phyloP scores from a whole-genome alignment of 1,140 invertebrate species.

The Metopolophium dirhodum region DNA sequence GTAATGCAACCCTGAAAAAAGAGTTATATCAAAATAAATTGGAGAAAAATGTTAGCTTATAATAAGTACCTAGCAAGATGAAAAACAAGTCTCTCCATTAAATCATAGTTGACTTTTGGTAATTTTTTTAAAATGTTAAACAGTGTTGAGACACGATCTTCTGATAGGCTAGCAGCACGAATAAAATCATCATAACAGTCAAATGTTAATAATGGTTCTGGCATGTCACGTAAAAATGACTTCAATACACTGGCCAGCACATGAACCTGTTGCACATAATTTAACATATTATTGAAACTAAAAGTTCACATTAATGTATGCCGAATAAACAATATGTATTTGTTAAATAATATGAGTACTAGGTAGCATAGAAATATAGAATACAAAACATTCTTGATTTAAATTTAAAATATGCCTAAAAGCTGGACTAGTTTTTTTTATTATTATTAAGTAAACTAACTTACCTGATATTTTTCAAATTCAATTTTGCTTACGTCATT shows the following conservation, averaged over 20 bases:
- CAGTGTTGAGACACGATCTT: constrained; percentile 84
- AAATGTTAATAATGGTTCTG: constrained; percentile 90
- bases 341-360: not conserved
- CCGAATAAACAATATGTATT: not conserved
- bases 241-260: constrained; percentile 92
- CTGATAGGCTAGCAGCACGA: constrained; percentile 81
- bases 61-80: constrained; percentile 78
- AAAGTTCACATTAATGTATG: constrained; percentile 60
- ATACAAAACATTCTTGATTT: not conserved
- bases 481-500: constrained; percentile 72
- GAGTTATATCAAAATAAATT: not conserved
- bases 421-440: not conserved
- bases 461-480: constrained; percentile 71
- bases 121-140: constrained; percentile 88
- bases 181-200: constrained; percentile 95
- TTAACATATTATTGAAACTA: constrained; percentile 59
- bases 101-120: constrained; percentile 86
- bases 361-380: not conserved
- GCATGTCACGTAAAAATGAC: constrained; percentile 89
- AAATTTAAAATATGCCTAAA: not conserved
- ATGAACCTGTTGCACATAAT: constrained; percentile 71
- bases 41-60: constrained; percentile 28
- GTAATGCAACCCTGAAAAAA: constrained; percentile 73
- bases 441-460: not conserved
- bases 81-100: constrained; percentile 91